Conservation (phyloP, 2,113 vertebrate species). For the Neopipo cinnamomea region DNA sequence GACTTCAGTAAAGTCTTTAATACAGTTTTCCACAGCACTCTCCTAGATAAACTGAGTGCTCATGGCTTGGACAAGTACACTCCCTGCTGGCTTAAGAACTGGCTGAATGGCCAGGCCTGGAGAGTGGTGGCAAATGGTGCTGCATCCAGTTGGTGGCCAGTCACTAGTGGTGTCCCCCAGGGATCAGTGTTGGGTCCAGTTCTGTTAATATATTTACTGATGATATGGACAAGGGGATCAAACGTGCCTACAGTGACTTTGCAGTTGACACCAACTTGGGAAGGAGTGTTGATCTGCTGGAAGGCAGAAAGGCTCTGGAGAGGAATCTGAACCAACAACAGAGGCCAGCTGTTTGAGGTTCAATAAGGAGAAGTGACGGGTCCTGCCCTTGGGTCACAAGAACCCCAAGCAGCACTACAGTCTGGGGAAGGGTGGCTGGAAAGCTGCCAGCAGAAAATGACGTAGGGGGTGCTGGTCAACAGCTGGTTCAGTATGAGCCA, state of each 20-base stretch:
- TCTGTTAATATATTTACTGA: neutral
- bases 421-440: neutral
- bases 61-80: neutral
- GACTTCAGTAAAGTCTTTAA: neutral
- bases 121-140: too few species aligned
- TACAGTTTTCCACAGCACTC: fast-evolving
- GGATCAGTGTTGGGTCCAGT: neutral
- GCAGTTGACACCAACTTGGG: neutral
- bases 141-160: fast-evolving
- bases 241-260: neutral
- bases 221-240: neutral
- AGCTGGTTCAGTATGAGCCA: neutral
- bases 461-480: too few species aligned
- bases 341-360: neutral
- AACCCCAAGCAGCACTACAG: neutral
- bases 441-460: neutral
- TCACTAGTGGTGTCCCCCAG: too few species aligned
- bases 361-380: neutral
- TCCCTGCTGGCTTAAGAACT: neutral
- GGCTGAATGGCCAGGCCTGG: fast-evolving
- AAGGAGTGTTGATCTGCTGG: neutral
- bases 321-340: neutral
- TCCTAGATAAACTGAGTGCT: neutral
- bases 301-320: neutral
- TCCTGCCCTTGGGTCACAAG: neutral